phyloP scores from a whole-genome alignment of 2,888 invertebrate species.

The Bombylius major region DNA sequence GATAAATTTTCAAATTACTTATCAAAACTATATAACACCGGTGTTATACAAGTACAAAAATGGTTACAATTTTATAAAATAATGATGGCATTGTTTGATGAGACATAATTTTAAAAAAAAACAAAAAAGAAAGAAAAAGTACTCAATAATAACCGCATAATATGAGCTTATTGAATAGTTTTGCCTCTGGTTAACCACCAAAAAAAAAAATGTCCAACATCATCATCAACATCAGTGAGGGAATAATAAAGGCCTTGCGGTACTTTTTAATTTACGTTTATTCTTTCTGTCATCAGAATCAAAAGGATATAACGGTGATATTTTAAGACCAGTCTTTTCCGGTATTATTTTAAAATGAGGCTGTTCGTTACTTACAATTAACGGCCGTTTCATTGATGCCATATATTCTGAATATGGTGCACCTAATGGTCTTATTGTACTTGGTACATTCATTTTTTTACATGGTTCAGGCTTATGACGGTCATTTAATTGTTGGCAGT shows the following conservation, averaged over 20 bases:
- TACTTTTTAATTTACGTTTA: constrained; percentile 34
- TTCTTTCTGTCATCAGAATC: constrained; percentile 25
- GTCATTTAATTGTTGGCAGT: constrained; percentile 33
- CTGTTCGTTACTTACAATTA: constrained; percentile 41
- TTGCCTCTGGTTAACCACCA: neutral
- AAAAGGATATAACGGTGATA: constrained; percentile 37
- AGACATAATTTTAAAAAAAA: no score
- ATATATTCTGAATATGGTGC: constrained; percentile 30
- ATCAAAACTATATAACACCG: no score
- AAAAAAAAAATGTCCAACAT: neutral
- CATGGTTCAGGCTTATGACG: constrained; percentile 15
- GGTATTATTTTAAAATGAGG: constrained; percentile 41
- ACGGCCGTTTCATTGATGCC: constrained; percentile 39
- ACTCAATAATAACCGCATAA: no score
- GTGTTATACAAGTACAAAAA: no score
- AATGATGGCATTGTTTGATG: no score
- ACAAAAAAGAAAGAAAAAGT: no score
- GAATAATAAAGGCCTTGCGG: constrained; percentile 35
- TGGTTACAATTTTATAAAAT: no score
- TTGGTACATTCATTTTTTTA: constrained; percentile 37
- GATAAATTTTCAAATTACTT: no score
- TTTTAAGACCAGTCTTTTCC: constrained; percentile 42
- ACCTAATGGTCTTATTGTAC: constrained; percentile 32
- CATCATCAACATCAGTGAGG: constrained; percentile 25
- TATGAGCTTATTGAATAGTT: neutral